Percentiles rank a stretch among this genome's conserved stretches.
phyloP scores from a whole-genome alignment of 2,113 vertebrate species.

The Cyanoliseus patagonus region DNA sequence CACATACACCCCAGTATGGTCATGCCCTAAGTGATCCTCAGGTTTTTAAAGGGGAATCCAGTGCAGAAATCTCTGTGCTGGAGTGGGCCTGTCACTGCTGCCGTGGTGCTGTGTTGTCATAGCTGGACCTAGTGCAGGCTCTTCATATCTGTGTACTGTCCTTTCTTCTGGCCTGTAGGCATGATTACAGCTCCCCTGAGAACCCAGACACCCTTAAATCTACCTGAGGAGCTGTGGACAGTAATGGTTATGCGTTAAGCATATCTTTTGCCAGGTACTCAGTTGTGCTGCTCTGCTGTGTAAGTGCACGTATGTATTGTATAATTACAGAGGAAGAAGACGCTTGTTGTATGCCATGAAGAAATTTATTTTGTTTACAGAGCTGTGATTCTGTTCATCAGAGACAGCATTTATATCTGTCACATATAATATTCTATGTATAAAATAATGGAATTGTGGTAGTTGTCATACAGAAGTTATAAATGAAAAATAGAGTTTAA shows the following conservation, averaged over 20 bases:
- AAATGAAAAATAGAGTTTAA: background rate
- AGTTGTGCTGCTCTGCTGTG: background rate
- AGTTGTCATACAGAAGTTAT: background rate
- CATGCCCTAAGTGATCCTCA: background rate
- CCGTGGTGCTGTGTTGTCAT: accelerated
- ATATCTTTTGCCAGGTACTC: background rate
- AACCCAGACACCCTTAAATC: background rate
- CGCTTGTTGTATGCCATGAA: background rate
- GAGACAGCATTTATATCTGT: background rate
- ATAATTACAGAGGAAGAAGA: background rate
- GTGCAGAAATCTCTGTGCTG: background rate
- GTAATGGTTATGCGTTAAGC: background rate
- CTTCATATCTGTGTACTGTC: background rate
- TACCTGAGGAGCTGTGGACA: background rate
- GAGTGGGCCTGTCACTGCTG: background rate
- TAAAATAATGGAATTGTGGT: background rate
- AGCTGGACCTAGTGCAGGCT: background rate
- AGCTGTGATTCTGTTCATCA: background rate
- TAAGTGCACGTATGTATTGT: background rate
- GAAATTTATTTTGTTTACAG: background rate
- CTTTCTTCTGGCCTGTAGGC: background rate
- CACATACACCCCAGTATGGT: accelerated
- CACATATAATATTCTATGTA: background rate
- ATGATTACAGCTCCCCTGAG: background rate
- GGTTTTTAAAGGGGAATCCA: background rate